Conservation (phyloP, 2,113 vertebrate genomes). For the Nerophis lumbriciformis region DNA sequence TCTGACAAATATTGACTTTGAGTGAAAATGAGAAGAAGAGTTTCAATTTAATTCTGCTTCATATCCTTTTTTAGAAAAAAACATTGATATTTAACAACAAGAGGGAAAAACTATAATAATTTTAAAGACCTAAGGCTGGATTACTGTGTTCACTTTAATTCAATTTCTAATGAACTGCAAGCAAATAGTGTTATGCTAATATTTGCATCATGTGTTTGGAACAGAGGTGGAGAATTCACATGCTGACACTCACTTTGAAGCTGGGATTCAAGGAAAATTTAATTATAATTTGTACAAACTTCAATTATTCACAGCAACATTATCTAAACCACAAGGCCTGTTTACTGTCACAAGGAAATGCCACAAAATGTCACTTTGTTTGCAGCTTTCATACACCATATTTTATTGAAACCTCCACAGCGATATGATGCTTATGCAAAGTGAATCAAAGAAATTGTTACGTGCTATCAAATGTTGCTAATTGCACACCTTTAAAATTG, state of each 20-base stretch:
- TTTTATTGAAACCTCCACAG: not conserved
- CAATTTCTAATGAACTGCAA: conserved; percentile 49
- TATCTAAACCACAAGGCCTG: not conserved
- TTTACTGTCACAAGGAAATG: conserved; percentile 1
- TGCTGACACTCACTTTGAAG: conserved; percentile 17
- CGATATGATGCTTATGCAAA: too few relatives aligned
- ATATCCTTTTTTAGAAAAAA: conserved; percentile 20
- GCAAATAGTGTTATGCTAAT: conserved; percentile 35
- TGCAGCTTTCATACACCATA: not conserved
- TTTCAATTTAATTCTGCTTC: conserved; percentile 36
- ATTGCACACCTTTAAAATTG: not conserved
- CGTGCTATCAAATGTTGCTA: not conserved
- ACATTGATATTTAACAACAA: too few relatives aligned
- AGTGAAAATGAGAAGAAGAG: conserved; percentile 29
- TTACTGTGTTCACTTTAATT: conserved; percentile 44
- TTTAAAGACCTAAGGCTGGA: conserved; percentile 12
- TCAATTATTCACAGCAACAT: conserved; percentile 21
- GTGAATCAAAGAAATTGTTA: too few relatives aligned
- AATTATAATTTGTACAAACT: conserved; percentile 1
- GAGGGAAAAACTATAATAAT: too few relatives aligned
- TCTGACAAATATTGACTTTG: conserved; percentile 38
- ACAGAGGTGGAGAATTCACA: conserved; percentile 29
- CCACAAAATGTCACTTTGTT: conserved; percentile 3
- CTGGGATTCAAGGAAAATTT: conserved; percentile 1
- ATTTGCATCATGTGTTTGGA: conserved; percentile 30